These are phyloP conservation scores for Myodes glareolus DNA, from an alignment of 2,113 vertebrate genomes.

Conservation along the genomic window DNA sequence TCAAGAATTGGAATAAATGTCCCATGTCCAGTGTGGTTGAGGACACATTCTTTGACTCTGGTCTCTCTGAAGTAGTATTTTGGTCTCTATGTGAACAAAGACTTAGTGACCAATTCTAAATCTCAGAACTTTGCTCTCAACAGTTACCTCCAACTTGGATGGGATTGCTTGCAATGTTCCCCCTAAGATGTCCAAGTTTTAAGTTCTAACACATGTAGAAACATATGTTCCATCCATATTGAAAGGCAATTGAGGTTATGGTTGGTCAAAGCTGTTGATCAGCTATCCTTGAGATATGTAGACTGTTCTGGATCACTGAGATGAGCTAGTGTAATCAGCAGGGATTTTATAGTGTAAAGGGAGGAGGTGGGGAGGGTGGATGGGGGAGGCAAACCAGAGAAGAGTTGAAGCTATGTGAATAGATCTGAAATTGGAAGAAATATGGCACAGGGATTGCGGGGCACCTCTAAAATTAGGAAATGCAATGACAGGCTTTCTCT, in stretches of 20 bases:
- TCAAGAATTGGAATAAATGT: neutral
- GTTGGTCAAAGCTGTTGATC: neutral
- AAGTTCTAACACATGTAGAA: neutral
- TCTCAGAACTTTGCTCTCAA: neutral
- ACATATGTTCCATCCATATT: neutral
- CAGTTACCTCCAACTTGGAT: neutral
- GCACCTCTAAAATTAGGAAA: neutral
- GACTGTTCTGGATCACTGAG: neutral
- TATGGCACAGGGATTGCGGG: neutral
- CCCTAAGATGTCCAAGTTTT: neutral
- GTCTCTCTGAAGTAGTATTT: neutral
- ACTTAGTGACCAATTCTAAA: neutral
- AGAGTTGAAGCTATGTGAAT: neutral
- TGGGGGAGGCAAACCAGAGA: neutral
- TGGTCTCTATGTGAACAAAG: neutral
- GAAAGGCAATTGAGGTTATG: neutral
- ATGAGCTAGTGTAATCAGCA: neutral
- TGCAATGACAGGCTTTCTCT: neutral
- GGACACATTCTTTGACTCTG: neutral
- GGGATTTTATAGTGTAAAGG: neutral
- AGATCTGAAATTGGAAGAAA: neutral
- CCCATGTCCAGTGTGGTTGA: neutral
- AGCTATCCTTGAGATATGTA: neutral
- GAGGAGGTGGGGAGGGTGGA: rapidly evolving
- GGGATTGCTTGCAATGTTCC: neutral